Evolutionary conservation across 1,140 invertebrate species (phyloP), one percentile per base, ranked within the genome.

Genomic region (Magallana ariakensis): DNA sequence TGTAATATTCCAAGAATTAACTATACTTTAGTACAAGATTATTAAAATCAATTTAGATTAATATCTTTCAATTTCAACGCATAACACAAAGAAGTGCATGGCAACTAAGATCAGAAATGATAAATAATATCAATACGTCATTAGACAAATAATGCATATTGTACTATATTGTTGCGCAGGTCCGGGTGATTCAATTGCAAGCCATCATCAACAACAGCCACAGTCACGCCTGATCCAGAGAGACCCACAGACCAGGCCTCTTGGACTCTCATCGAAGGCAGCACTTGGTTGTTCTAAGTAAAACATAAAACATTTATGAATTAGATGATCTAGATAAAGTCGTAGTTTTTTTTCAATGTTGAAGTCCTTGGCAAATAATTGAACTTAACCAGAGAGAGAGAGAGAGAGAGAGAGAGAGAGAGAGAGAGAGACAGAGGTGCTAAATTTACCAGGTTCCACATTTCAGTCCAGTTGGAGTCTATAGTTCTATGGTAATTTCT

Each of bases 161-260:
- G 2, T 66, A 84, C 83, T 8, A 62, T 9, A 16, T 84, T 84
- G 9, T n/a, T 22, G 19, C 7, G 26, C 66, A 84, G 19, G 54
- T 84, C 83, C 9, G 83, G 57, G 26, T 84, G 83, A 53, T 62
- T 26, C 46, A 46, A 5, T 5, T 84, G 57, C n/a, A 84, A 33
- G 10, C 83, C 83, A n/a, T 66, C 83, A 26, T 84, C 83, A 19
- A 84, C 11, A 26, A 84, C 19, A 3, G 58, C 83, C 6, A 84
- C 53, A 33, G 10, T 26, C 5, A 84, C 62, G 2, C 83, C 83
- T 7, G 26, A n/a, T 4, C 83, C 83, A 53, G 19, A n/a, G 26
- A 46, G 54, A 15, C 83, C 83, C 3, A 11, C 56, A 10, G 58
- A 15, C 83, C 83, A 84, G 9, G 58, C 83, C 16, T 84, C 83